These are phyloP conservation scores for Lagopus leucura DNA, from an alignment of 2,113 vertebrate genomes.

Conservation along the genomic window DNA sequence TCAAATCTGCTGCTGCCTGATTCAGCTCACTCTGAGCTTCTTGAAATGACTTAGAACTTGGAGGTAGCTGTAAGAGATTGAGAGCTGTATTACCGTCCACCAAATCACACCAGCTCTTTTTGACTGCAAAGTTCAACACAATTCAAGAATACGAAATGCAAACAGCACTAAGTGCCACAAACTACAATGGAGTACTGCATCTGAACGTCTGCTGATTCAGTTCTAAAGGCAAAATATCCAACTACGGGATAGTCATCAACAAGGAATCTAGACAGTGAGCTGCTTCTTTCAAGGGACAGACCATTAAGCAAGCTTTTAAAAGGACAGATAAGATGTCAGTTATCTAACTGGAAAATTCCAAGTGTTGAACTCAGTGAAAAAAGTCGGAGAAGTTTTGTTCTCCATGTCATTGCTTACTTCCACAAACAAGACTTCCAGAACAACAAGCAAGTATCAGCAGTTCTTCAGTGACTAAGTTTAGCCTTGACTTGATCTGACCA, in stretches of 20 bases:
- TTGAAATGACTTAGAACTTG: slow-evolving; percentile 94
- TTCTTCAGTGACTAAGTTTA: not conserved
- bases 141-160: not conserved
- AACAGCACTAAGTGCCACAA: not conserved
- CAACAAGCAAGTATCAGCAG: not conserved
- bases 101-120: not conserved
- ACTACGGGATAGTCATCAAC: not conserved
- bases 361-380: not conserved
- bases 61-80: slow-evolving; percentile 84
- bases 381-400: not conserved
- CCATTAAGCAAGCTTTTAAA: not conserved
- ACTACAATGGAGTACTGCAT: not conserved
- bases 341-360: rapidly evolving
- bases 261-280: not conserved
- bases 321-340: not conserved
- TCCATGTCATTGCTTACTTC: not conserved
- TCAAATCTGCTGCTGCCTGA: slow-evolving; percentile 95
- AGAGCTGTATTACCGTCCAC: not conserved
- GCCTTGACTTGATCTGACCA: not conserved
- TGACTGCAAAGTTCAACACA: not conserved
- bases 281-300: not conserved
- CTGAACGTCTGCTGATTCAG: not conserved
- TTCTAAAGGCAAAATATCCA: not conserved
- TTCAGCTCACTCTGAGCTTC: slow-evolving; percentile 97
- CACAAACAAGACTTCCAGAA: not conserved